Evolutionary conservation across 1,140 invertebrate genomes (phyloP).

Genomic region (Brachystomella parvula): DNA sequence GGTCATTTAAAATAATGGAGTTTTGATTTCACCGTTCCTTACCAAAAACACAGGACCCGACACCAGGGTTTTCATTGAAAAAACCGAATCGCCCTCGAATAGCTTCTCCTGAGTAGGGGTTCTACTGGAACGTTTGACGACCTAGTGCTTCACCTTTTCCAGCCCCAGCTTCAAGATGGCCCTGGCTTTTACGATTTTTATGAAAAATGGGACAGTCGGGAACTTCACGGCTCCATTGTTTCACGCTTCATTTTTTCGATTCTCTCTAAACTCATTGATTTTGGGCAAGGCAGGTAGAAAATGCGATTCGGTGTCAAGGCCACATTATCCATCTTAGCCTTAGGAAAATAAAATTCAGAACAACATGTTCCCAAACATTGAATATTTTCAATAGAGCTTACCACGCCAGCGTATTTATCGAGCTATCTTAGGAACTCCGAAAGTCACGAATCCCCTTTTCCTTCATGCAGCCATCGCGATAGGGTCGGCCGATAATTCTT

Average conservation of each 20-base stretch:
- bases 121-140: slow-evolving; percentile 1
- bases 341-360: neutral
- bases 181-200: neutral
- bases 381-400: neutral
- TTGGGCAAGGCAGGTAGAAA: slow-evolving; percentile 22
- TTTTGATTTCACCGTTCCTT: neutral
- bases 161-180: neutral
- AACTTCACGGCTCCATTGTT: slow-evolving; percentile 14
- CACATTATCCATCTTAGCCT: slow-evolving; percentile 21
- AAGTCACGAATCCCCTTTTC: slow-evolving; percentile 30
- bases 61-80: slow-evolving; percentile 13
- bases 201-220: slow-evolving; percentile 1
- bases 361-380: neutral
- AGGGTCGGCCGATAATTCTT: too few species aligned
- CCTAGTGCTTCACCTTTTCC: neutral
- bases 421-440: slow-evolving; percentile 28
- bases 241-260: slow-evolving; percentile 1
- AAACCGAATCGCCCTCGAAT: slow-evolving; percentile 8
- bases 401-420: slow-evolving; percentile 13
- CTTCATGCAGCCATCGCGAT: slow-evolving; percentile 22
- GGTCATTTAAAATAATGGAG: neutral
- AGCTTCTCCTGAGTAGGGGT: slow-evolving; percentile 23
- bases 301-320: slow-evolving; percentile 19
- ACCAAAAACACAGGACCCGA: slow-evolving; percentile 16
- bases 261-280: slow-evolving; percentile 3